A percentile compares a stretch with the other conserved stretches of the same genome.
Conservation (phyloP, 2,113 vertebrate genomes). For the Synodontis membranacea region DNA sequence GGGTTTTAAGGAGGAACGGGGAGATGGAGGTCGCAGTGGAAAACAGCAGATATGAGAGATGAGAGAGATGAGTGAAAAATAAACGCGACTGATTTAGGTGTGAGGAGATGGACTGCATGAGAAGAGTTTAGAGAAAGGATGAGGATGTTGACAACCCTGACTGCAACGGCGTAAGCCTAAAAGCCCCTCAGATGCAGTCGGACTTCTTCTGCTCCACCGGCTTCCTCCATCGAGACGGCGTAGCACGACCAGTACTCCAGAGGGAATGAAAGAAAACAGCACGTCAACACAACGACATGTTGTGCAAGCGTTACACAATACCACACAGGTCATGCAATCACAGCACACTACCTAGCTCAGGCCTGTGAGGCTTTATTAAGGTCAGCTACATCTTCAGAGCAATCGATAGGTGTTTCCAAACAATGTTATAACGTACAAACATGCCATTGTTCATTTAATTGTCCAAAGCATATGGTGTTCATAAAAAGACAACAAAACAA, state of each 20-base stretch:
- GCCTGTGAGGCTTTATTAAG: slow-evolving; percentile 26
- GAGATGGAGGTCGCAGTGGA: background rate
- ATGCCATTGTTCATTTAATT: slow-evolving; percentile 27
- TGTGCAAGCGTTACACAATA: slow-evolving; percentile 38
- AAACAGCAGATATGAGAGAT: background rate
- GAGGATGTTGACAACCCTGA: background rate
- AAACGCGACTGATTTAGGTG: background rate
- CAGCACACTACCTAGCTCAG: slow-evolving; percentile 14
- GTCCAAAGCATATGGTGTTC: slow-evolving; percentile 6
- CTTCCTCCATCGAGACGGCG: slow-evolving; percentile 7
- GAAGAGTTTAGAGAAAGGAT: background rate
- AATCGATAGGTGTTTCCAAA: slow-evolving; percentile 28
- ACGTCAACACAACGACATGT: slow-evolving; percentile 41
- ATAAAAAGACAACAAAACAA: background rate
- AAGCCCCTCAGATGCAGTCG: slow-evolving; percentile 10
- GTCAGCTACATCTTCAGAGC: slow-evolving; percentile 8
- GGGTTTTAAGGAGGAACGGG: background rate
- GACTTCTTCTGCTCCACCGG: background rate
- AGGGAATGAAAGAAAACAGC: slow-evolving; percentile 10
- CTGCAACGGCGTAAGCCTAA: background rate
- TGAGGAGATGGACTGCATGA: background rate
- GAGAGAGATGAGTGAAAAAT: slow-evolving; percentile 3
- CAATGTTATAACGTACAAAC: slow-evolving; percentile 10
- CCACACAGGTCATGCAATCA: slow-evolving; percentile 1
- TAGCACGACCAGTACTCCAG: slow-evolving; percentile 4